Evolutionary conservation across 2,888 invertebrate genomes (phyloP).

Genomic region (Caradrina clavipalpis): DNA sequence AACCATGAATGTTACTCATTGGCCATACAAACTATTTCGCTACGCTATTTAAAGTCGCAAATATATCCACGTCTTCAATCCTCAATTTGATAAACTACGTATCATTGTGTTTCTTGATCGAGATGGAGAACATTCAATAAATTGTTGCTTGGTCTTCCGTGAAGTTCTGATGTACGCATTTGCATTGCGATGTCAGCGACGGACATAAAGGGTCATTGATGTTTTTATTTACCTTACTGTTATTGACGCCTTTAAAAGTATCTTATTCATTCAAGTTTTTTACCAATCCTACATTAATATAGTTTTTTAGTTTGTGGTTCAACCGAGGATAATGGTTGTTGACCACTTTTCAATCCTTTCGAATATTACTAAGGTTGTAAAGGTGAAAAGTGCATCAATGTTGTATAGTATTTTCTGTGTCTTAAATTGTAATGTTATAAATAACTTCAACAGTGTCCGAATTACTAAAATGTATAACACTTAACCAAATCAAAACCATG

Average conservation of each 20-base stretch:
- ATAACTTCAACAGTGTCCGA: no score
- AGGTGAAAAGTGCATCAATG: no score
- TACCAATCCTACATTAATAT: neutral
- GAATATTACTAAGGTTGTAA: no score
- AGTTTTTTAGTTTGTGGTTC: neutral
- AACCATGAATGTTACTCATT: neutral
- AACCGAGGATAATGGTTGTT: no score
- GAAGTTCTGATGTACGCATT: conserved; percentile 5
- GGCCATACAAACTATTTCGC: conserved; percentile 7
- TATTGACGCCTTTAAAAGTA: conserved; percentile 26
- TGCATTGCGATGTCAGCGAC: conserved; percentile 3
- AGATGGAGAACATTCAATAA: conserved; percentile 40
- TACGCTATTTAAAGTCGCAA: conserved; percentile 22
- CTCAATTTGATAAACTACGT: conserved; percentile 16
- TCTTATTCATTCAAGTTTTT: neutral
- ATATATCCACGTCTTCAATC: conserved; percentile 36
- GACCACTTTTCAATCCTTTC: no score
- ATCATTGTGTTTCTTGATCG: conserved; percentile 33
- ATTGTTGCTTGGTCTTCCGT: conserved; percentile 27
- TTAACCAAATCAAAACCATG: conserved; percentile 12
- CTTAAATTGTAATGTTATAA: no score
- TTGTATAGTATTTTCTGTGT: no score
- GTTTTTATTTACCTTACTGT: conserved; percentile 54
- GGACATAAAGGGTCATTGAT: conserved; percentile 43
- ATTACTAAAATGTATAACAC: no score